Base-by-base conservation (phyloP, 2,113 vertebrate genomes). In the Lichenostomus cassidix region DNA sequence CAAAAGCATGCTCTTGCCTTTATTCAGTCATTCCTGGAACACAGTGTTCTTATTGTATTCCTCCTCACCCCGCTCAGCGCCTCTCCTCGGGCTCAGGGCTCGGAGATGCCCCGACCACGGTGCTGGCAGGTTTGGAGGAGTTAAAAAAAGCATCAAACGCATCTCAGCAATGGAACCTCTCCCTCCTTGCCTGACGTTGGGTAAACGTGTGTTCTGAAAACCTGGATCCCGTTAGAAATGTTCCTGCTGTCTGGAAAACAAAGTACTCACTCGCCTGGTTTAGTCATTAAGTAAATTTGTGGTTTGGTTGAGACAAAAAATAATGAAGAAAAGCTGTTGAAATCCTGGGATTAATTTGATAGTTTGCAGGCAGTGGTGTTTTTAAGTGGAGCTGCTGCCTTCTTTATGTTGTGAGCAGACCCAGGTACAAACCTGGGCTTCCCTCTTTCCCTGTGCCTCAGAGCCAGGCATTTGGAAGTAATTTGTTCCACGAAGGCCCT, bases 251-350 rank as follows among this genome's bases (percentile, higher is more conserved):
- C 95, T 95, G 95, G 91, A 95, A 95, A 97, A 96, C 96, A 96
- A 97, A 95, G 95, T 69, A 58, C 94, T 94, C 3, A 1, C 92
- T 95, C 2, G 87, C 92, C 95, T 97, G 95, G 87, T 96, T 96
- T 96, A 97, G 97, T 97, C 97, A 97, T 98, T 97, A 98, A 97
- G 96, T 96, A 97, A 95, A 96, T 94, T 93, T 96, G 95, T 96
- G 96, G 95, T 97, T 97, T 95, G 95, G 78, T 97, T 95, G 95
- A 96, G 94, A 97, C 31, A 31, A 95, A 91, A 89, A 96, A 95
- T 97, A 97, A 98, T 97, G 97, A 97, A 96, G 95, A 97, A 97
- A 98, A 97, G 97, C 97, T 97, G 97, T 97, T 94, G 97, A 96
- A 97, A 97, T 94, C 94, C 93, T 15, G 2, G 84, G 88, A 96